These are phyloP conservation scores for Gibbula magus DNA, from an alignment of 2,888 invertebrate genomes.

Conservation along the genomic window DNA sequence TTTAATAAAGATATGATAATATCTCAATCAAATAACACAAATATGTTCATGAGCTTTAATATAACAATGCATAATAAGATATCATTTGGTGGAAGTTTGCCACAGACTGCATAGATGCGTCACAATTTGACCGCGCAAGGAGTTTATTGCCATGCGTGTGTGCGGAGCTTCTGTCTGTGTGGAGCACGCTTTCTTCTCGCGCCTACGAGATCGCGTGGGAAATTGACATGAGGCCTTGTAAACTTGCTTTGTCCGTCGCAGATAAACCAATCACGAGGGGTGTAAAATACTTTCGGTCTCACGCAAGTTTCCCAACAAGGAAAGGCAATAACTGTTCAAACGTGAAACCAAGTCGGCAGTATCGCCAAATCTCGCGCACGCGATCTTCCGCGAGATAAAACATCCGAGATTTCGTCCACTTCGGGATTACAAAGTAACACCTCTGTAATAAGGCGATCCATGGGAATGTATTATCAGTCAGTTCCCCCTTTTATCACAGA, in stretches of 20 bases:
- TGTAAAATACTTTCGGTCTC: slow-evolving; percentile 5
- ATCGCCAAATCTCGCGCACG: slow-evolving; percentile 8
- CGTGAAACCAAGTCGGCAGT: not conserved
- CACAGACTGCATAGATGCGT: not conserved
- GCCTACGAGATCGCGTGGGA: slow-evolving; percentile 1
- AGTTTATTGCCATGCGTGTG: not conserved
- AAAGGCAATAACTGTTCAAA: not conserved
- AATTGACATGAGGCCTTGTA: not conserved
- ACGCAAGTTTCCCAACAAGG: not conserved
- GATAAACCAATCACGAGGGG: slow-evolving; percentile 5
- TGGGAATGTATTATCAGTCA: not conserved
- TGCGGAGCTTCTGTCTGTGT: not conserved
- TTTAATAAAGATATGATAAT: too few relatives aligned
- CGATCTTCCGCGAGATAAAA: slow-evolving; percentile 5
- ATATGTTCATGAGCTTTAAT: too few relatives aligned
- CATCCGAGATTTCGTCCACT: not conserved
- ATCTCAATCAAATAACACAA: too few relatives aligned
- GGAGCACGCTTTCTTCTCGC: not conserved
- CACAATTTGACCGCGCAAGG: not conserved
- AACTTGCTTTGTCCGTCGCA: not conserved
- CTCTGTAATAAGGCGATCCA: not conserved
- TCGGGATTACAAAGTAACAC: not conserved
- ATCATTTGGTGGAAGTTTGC: not conserved
- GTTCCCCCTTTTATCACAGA: not conserved
- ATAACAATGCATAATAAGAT: too few relatives aligned